Evolutionary conservation across 2,888 invertebrate species (phyloP).

Genomic region (Hecatera dysodea): DNA sequence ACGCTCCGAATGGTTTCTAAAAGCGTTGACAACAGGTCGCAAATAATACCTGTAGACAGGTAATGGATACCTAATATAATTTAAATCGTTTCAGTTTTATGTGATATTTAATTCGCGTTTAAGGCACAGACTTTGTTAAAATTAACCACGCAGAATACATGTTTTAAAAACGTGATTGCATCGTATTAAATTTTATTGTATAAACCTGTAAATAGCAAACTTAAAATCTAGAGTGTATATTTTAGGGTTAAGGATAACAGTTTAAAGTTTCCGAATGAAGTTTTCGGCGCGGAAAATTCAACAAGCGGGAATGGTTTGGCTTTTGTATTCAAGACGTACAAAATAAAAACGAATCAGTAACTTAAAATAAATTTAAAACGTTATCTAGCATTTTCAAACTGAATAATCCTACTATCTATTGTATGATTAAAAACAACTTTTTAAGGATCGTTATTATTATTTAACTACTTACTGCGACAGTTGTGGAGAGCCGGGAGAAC

Average conservation of each 20-base stretch:
- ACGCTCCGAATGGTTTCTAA: too few species aligned
- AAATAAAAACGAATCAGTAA: too few species aligned
- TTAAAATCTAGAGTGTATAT: neutral
- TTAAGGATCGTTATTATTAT: neutral
- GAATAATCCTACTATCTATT: neutral
- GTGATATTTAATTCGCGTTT: neutral
- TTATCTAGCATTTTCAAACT: neutral
- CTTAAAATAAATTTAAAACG: neutral
- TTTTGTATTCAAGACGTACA: neutral
- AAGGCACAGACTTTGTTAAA: neutral
- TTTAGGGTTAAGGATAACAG: neutral
- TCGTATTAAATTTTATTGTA: neutral
- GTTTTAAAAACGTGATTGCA: too few species aligned
- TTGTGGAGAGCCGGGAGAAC: constrained; percentile 3
- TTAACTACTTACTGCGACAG: constrained; percentile 6
- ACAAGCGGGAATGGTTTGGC: neutral
- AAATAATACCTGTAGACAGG: too few species aligned
- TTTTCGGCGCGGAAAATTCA: neutral
- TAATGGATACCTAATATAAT: too few species aligned
- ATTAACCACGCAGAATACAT: neutral
- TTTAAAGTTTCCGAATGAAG: neutral
- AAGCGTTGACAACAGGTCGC: too few species aligned
- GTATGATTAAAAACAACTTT: neutral
- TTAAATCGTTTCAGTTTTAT: neutral
- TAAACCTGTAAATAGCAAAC: neutral